phyloP scores from a whole-genome alignment of 2,113 vertebrate genomes.

The Gymnarchus niloticus region DNA sequence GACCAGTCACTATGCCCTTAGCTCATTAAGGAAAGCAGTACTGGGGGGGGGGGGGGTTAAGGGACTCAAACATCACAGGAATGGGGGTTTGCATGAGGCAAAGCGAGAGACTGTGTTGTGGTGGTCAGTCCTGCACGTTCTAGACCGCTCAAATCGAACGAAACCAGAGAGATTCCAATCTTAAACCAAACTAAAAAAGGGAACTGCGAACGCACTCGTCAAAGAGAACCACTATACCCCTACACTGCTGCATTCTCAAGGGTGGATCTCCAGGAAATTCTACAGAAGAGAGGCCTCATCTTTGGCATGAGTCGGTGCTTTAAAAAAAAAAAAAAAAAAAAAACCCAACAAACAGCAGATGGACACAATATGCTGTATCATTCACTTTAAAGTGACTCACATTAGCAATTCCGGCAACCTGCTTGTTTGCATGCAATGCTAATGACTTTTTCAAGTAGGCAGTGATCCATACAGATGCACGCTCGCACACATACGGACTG shows the following conservation, averaged over 20 bases:
- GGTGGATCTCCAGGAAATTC: conserved; percentile 12
- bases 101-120: neutral
- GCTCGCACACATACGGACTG: neutral
- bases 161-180: neutral
- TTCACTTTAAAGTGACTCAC: neutral
- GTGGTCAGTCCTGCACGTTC: neutral
- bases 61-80: neutral
- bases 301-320: neutral
- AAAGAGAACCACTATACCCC: neutral
- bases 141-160: neutral
- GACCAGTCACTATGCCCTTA: neutral
- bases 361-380: conserved; percentile 20
- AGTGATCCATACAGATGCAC: neutral
- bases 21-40: neutral
- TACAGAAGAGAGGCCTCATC: conserved; percentile 19
- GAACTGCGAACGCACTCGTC: neutral
- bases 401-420: neutral
- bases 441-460: neutral
- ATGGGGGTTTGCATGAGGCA: neutral
- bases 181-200: neutral
- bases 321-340: neutral
- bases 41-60: neutral
- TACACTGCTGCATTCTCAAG: neutral
- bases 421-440: neutral
- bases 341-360: conserved; percentile 5